A percentile compares a stretch with the other conserved stretches of the same genome.
These are phyloP conservation scores for Chymomyza procnemis DNA, from an alignment of 2,888 invertebrate species.

Conservation along the genomic window DNA sequence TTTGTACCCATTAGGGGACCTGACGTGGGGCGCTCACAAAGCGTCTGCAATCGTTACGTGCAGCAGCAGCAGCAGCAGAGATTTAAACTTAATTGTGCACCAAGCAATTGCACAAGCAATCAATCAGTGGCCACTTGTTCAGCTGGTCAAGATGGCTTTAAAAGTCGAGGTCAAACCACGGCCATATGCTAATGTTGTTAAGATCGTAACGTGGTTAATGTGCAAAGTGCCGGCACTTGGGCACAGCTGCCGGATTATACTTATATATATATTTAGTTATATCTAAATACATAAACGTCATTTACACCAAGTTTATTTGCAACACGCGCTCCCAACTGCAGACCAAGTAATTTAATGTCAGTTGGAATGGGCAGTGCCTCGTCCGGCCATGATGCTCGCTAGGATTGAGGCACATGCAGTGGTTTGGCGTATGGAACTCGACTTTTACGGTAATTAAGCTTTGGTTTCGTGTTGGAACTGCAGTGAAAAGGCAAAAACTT, in stretches of 20 bases:
- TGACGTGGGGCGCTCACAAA: slow-evolving; percentile 7
- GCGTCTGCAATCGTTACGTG: slow-evolving; percentile 29
- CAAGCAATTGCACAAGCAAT: slow-evolving; percentile 33
- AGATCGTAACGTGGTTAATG: neutral
- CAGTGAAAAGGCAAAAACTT: no score
- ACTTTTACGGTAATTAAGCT: no score
- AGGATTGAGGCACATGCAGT: no score
- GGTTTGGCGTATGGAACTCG: no score
- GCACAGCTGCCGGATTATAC: neutral
- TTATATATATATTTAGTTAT: no score
- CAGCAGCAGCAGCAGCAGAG: neutral
- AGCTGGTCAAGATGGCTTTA: slow-evolving; percentile 1
- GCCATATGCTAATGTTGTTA: neutral
- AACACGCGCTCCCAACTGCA: neutral
- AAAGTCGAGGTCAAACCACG: neutral
- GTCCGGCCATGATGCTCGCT: no score
- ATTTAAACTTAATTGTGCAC: slow-evolving; percentile 27
- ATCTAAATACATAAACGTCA: neutral
- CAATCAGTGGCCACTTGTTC: slow-evolving; percentile 25
- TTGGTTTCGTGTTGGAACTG: no score
- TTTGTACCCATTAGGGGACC: neutral
- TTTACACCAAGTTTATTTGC: neutral
- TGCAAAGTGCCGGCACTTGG: neutral
- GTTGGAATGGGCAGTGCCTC: neutral
- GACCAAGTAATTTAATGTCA: neutral